A percentile compares a stretch with the other conserved stretches of the same genome.
phyloP scores from a whole-genome alignment of 2,797 vertebrate genomes.

The Smutsia gigantea region DNA sequence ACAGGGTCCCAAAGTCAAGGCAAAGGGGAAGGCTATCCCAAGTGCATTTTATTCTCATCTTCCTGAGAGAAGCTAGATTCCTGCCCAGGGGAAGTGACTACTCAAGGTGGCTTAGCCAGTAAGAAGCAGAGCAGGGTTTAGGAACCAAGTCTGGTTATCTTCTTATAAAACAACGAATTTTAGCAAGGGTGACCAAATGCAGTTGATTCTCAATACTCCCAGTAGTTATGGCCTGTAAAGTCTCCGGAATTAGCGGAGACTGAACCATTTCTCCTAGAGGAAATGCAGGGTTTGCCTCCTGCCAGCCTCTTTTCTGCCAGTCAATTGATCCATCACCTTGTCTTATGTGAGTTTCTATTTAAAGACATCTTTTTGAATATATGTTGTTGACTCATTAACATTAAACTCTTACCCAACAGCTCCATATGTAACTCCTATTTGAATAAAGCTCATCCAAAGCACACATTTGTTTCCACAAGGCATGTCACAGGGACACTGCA shows the following conservation, averaged over 20 bases:
- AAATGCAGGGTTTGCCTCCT: neutral
- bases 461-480: neutral
- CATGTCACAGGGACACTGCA: neutral
- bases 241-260: neutral
- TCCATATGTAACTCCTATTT: neutral
- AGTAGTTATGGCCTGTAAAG: neutral
- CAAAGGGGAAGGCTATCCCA: neutral
- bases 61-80: neutral
- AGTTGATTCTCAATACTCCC: neutral
- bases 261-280: neutral
- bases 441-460: neutral
- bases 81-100: neutral
- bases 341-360: conserved; percentile 24
- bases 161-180: neutral
- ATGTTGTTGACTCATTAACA: neutral
- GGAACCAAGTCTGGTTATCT: neutral
- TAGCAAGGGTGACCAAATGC: neutral
- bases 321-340: neutral
- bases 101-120: neutral
- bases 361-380: conserved; percentile 9
- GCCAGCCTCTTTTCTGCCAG: neutral
- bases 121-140: neutral
- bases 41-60: neutral
- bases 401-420: neutral
- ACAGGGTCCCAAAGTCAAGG: neutral